phyloP scores from a whole-genome alignment of 2,113 vertebrate genomes.

The Melanostigma gelatinosum region DNA sequence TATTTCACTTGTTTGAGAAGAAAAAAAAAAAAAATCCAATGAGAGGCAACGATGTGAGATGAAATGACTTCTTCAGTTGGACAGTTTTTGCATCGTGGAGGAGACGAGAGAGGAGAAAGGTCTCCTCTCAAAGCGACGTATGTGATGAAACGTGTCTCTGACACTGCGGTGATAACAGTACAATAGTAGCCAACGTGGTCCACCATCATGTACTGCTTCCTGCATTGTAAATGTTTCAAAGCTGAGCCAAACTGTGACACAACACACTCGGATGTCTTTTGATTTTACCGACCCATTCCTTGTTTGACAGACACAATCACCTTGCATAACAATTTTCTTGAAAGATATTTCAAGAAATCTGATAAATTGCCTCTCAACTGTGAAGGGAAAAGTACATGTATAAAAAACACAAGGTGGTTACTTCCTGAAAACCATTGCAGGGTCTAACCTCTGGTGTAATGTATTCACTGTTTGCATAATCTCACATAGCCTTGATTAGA shows the following conservation, averaged over 20 bases:
- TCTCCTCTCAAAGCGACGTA: not conserved
- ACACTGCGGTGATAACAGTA: not conserved
- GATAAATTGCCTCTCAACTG: not conserved
- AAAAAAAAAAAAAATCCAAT: not conserved
- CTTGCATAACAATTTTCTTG: not conserved
- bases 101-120: not conserved
- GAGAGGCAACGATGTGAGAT: not conserved
- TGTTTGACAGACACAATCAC: not conserved
- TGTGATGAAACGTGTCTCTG: slow-evolving; percentile 4
- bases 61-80: slow-evolving; percentile 6
- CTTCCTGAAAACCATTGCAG: not conserved
- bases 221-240: not conserved
- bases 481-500: not conserved
- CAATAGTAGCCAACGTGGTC: not conserved
- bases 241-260: not conserved
- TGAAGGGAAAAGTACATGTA: not conserved
- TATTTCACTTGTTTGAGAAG: slow-evolving; percentile 25
- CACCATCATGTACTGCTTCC: not conserved
- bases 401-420: not conserved
- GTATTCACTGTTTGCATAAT: not conserved
- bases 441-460: not conserved
- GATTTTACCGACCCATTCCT: not conserved
- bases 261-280: not conserved
- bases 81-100: not conserved
- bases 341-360: not conserved